Base-by-base conservation (phyloP, 2,888 invertebrate genomes). In the Tricholauxania praeusta region DNA sequence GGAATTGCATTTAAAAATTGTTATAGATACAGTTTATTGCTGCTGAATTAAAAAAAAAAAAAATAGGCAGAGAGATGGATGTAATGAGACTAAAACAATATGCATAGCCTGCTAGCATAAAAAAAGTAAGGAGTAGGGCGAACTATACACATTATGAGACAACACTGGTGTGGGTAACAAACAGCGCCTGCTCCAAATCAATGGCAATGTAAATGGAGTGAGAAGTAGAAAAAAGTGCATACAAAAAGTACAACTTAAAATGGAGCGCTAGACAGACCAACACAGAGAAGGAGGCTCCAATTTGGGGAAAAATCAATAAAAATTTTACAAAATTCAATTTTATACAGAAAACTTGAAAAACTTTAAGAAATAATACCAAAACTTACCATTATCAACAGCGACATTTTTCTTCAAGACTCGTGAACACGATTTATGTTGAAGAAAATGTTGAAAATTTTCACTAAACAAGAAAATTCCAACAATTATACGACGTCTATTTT, bases 11-110 rank as follows among this genome's bases (percentile, higher is more conserved):
- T 75, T 75, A 76, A 76, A 78, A 77, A 75, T 77, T 77, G 79
- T 78, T 79, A 77, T 79, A 79, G 74, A 79, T 74, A 79, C 76
- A 74, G 76, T 69, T 75, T 72, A 72, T 59, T 65, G 64, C n/a
- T 60, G 59, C 51, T 28, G n/a, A 51, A 22, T n/a, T 19, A 39
- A 39, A 39, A 10, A 39, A 39, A 39, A 39, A 10, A 39, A 39
- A 39, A 39, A 8, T 39, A 10, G 39, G 39, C 10, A 39, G 39
- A 39, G 39, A 5, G 39, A 39, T 39, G 39, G 39, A 39, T 7
- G 39, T 39, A 39, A 39, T 39, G 39, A 39, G 39, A 39, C 39
- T 10, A 39, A 39, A 39, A 39, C 39, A 39, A 39, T 39, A 39
- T 39, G 39, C 28, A 28, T 28, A 28, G 28, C 39, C 39, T 39